A percentile compares a stretch with the other conserved stretches of the same genome.
Evolutionary conservation across 2,888 invertebrate genomes (phyloP).

Genomic region (Balanococcus diminutus): DNA sequence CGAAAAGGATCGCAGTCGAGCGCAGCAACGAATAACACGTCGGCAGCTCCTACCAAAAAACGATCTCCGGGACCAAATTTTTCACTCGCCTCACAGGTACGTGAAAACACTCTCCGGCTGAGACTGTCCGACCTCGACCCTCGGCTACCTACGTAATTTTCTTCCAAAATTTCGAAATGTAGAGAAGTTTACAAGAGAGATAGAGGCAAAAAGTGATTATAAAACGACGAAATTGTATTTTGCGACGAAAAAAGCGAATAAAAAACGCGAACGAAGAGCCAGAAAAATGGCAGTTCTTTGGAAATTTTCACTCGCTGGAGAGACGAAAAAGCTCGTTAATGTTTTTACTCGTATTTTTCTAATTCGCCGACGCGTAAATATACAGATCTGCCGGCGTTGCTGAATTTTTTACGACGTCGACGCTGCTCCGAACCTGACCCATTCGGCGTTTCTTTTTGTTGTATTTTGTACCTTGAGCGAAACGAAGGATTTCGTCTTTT

Average conservation of each 20-base stretch:
- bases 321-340: background rate
- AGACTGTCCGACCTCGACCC: too few relatives aligned
- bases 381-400: background rate
- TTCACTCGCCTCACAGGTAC: slow-evolving; percentile 90
- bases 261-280: background rate
- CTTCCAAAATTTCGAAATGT: background rate
- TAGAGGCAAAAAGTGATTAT: background rate
- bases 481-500: background rate
- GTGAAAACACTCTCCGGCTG: too few relatives aligned
- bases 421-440: background rate
- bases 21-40: slow-evolving; percentile 77
- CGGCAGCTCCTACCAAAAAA: slow-evolving; percentile 90
- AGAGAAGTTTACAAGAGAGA: background rate
- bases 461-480: background rate
- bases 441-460: background rate
- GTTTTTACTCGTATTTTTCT: too few relatives aligned
- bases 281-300: background rate
- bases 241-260: background rate
- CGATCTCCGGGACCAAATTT: slow-evolving; percentile 96
- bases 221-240: background rate
- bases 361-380: background rate
- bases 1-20: slow-evolving; percentile 91
- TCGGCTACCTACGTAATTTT: background rate
- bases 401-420: background rate
- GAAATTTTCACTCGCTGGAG: background rate